A percentile compares a stretch with the other conserved stretches of the same genome.
phyloP scores from a whole-genome alignment of 2,888 invertebrate genomes.

The Sepioteuthis lessoniana region DNA sequence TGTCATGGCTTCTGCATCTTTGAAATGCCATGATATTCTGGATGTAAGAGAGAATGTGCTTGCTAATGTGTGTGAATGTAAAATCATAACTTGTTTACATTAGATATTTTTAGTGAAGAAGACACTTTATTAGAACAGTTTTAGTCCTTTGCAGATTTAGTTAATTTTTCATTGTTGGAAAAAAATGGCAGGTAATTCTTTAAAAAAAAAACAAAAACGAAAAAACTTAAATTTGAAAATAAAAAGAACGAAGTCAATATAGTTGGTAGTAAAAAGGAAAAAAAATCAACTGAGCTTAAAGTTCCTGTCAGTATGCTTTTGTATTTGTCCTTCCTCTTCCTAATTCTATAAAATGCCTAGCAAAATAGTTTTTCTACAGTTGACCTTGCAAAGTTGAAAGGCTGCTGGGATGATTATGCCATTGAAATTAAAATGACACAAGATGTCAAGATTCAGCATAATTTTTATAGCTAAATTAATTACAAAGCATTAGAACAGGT shows the following conservation, averaged over 20 bases:
- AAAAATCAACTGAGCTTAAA: neutral
- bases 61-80: neutral
- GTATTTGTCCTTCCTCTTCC: neutral
- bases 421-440: neutral
- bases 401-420: neutral
- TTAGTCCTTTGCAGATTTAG: slow-evolving; percentile 1
- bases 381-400: neutral
- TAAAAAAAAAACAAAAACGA: neutral
- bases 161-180: neutral
- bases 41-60: neutral
- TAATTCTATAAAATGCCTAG: neutral
- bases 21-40: slow-evolving; percentile 1
- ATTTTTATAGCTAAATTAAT: neutral
- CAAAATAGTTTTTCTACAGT: neutral
- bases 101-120: neutral
- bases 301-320: neutral
- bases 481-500: neutral
- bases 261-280: neutral
- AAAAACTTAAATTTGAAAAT: too few species aligned
- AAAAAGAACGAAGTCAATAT: neutral
- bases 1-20: neutral
- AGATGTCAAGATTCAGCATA: neutral
- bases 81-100: neutral
- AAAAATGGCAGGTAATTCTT: slow-evolving; percentile 6
- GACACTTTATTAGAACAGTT: neutral